phyloP scores from a whole-genome alignment of 2,888 invertebrate genomes.

The Cylloceria caligata region DNA sequence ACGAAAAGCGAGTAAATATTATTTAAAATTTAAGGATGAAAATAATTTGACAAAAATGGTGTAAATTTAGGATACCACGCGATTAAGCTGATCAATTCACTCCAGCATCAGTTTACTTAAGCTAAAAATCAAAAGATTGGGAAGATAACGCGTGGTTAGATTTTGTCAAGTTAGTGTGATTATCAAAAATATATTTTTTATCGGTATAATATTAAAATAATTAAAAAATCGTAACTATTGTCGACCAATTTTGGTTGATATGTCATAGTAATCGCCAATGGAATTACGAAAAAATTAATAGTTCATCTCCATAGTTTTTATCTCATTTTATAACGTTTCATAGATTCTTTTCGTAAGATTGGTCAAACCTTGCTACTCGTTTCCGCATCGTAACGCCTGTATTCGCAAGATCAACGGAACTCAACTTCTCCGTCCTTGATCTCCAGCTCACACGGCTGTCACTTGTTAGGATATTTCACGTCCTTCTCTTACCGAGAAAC shows the following conservation, averaged over 20 bases:
- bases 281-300: neutral
- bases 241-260: neutral
- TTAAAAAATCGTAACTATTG: neutral
- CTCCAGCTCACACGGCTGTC: constrained; percentile 7
- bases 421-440: constrained; percentile 8
- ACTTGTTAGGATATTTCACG: constrained; percentile 14
- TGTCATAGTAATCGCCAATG: neutral
- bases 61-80: neutral
- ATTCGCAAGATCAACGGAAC: neutral
- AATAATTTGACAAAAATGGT: neutral
- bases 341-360: neutral
- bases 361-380: neutral
- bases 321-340: too few species aligned
- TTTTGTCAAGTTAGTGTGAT: too few species aligned
- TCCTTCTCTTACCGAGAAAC: constrained; percentile 14
- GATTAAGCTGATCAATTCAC: too few species aligned
- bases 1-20: neutral
- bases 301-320: neutral
- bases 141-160: too few species aligned
- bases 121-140: too few species aligned
- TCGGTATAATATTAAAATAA: too few species aligned
- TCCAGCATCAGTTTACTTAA: too few species aligned
- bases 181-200: too few species aligned
- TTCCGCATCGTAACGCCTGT: neutral
- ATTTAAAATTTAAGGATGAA: constrained; percentile 15